phyloP scores from a whole-genome alignment of 1,140 invertebrate species.

The Ips typographus region DNA sequence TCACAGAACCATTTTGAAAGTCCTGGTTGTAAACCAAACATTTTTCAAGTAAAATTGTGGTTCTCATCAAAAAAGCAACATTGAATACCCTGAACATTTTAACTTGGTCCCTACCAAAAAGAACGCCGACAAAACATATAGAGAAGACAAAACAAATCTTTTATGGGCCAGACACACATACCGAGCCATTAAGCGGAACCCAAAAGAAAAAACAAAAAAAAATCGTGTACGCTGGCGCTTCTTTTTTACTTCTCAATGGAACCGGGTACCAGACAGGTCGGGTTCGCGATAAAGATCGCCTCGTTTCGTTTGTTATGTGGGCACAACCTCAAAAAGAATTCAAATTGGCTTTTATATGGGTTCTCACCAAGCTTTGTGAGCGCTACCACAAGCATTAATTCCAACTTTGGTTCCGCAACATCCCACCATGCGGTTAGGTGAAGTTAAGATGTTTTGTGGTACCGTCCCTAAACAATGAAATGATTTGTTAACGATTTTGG shows the following conservation, averaged over 20 bases:
- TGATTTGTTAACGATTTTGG: too few relatives aligned
- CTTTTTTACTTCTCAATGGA: conserved; percentile 15
- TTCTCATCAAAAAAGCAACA: too few relatives aligned
- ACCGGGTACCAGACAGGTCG: conserved; percentile 13
- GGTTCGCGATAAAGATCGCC: conserved; percentile 21
- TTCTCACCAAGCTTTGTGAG: conserved; percentile 17
- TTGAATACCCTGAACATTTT: background rate
- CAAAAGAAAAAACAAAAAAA: conserved; percentile 21
- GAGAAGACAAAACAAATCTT: conserved; percentile 8
- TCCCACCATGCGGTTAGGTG: too few relatives aligned
- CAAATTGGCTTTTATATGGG: conserved; percentile 27
- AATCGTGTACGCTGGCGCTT: conserved; percentile 21
- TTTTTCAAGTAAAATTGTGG: too few relatives aligned
- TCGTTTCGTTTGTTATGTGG: conserved; percentile 27
- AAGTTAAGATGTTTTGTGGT: too few relatives aligned
- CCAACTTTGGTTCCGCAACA: background rate
- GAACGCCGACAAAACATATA: conserved; percentile 2
- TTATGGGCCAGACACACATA: conserved; percentile 10
- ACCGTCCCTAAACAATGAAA: too few relatives aligned
- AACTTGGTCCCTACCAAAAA: background rate
- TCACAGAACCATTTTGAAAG: too few relatives aligned
- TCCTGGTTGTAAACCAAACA: too few relatives aligned
- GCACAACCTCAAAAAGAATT: conserved; percentile 27
- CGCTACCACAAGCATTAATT: background rate
- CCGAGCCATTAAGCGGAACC: conserved; percentile 16